Base-by-base conservation (phyloP, 2,888 invertebrate genomes). In the Spisula solida region DNA sequence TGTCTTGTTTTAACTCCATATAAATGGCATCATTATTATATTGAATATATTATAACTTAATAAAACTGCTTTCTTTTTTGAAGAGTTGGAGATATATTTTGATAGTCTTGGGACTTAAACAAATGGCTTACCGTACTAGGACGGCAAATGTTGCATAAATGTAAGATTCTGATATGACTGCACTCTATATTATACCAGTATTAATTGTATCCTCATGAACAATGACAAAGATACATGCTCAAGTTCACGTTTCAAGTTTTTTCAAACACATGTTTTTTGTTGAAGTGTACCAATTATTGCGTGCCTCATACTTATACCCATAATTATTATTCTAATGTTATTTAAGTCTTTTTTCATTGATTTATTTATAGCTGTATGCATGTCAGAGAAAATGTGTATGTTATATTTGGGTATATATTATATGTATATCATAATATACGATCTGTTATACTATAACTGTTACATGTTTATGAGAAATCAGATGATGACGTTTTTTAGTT, bases 181-280 rank as follows among this genome's bases (percentile, higher is more conserved):
- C 29, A 75, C 75, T 18, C 31, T 75, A 31, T 75, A 18, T 75
- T 75, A 31, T 75, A 75, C 75, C 75, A 75, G 75, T 75, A 75
- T 75, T 75, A 75, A 75, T 75, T 34, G 75, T 75, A 16, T 75
- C 16, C 31, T 75, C 25, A 75, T 75, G 5, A 10, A 25, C 4
- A 75, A 34, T 75, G 75, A 75, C 75, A 31, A 75, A 75, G 34
- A 75, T 75, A 75, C 75, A 75, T 75, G 75, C 75, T 75, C 75
- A 75, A 75, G 75, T 34, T 75, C 75, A 75, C 75, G 31, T 75
- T 75, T 75, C 31, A 31, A 75, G 31, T 75, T 75, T 5, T 75
- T 75, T 75, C 75, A 75, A 75, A 75, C 75, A 75, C 75, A 75
- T 75, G 75, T 75, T 75, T 56, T 75, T 75, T 75, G 75, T 75